phyloP scores from a whole-genome alignment of 2,797 vertebrate genomes.

The Eulemur coronatus region DNA sequence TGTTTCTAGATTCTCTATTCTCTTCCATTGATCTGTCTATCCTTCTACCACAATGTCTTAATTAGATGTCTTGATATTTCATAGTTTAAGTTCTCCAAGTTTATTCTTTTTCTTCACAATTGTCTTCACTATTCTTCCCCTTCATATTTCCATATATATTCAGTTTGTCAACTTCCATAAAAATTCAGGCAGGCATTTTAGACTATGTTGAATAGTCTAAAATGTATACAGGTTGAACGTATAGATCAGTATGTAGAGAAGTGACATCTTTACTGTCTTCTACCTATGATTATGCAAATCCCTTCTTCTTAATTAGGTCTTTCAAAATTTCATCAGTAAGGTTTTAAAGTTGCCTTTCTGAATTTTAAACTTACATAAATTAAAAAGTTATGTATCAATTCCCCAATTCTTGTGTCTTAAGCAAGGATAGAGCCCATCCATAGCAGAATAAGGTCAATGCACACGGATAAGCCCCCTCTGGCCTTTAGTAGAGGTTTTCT shows the following conservation, averaged over 20 bases:
- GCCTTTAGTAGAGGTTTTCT: background rate
- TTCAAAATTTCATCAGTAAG: background rate
- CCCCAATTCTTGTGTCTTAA: background rate
- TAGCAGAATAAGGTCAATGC: background rate
- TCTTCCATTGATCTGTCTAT: background rate
- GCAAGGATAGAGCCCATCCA: background rate
- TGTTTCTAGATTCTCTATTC: background rate
- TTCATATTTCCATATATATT: background rate
- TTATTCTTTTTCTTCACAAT: background rate
- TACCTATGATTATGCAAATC: background rate
- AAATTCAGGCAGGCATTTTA: background rate
- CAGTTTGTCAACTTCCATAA: background rate
- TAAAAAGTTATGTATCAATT: background rate
- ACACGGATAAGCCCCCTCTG: background rate
- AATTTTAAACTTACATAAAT: slow-evolving; percentile 34
- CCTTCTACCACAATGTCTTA: background rate
- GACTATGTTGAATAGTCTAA: background rate
- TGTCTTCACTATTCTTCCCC: background rate
- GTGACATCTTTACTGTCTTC: background rate
- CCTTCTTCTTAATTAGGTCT: background rate
- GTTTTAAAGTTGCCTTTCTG: background rate
- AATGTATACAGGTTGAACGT: background rate
- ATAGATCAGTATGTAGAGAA: background rate
- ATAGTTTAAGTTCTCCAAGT: background rate
- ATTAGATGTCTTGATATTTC: background rate